phyloP scores from a whole-genome alignment of 2,113 vertebrate species.

The Procavia capensis region DNA sequence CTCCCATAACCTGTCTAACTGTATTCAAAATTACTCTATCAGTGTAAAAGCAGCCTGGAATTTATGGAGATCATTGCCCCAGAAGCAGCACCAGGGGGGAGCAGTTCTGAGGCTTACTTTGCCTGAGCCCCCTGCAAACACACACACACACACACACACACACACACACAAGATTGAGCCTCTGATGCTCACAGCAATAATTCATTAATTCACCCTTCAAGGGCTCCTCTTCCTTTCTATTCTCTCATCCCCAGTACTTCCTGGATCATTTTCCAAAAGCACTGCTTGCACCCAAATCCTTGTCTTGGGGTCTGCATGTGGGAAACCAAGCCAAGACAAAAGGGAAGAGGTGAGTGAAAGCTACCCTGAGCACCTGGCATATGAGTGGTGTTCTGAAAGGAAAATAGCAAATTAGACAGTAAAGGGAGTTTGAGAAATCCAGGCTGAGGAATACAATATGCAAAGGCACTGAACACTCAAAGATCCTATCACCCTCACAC shows the following conservation, averaged over 20 bases:
- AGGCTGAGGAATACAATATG: background rate
- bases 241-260: background rate
- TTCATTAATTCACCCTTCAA: background rate
- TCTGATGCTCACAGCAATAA: background rate
- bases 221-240: rapidly evolving
- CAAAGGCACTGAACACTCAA: background rate
- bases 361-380: rapidly evolving
- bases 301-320: background rate
- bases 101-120: background rate
- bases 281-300: background rate
- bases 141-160: too few species aligned
- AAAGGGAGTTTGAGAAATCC: rapidly evolving
- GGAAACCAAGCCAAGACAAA: background rate
- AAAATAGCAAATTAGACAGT: background rate
- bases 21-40: background rate
- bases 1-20: background rate
- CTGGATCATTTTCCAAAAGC: background rate
- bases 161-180: background rate
- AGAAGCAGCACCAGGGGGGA: background rate
- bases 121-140: background rate
- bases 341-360: background rate
- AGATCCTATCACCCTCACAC: background rate
- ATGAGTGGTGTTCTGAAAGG: background rate
- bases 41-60: background rate
- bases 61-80: background rate